Evolutionary conservation across 2,797 vertebrate species (phyloP).

Genomic region (Bryconaethiops microstoma): DNA sequence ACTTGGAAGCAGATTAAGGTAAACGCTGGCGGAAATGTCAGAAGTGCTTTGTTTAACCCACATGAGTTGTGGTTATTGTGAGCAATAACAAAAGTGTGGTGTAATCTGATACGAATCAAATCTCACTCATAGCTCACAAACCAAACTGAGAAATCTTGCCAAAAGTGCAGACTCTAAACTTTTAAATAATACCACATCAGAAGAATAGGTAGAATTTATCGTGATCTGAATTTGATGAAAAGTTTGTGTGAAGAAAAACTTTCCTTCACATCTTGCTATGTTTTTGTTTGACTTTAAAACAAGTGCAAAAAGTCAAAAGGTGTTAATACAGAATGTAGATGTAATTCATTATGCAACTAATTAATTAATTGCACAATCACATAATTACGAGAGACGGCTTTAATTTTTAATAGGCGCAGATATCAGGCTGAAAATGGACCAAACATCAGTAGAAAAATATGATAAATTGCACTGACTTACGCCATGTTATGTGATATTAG

Average conservation of each 20-base stretch:
- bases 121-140: neutral
- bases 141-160: neutral
- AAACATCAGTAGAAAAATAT: too few species aligned
- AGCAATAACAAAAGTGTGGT: neutral
- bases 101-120: neutral
- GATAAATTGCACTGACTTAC: too few species aligned
- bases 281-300: too few species aligned
- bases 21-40: neutral
- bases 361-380: neutral
- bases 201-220: neutral
- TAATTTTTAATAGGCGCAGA: too few species aligned
- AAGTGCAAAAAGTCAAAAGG: too few species aligned
- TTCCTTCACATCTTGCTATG: too few species aligned
- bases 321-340: neutral
- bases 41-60: too few species aligned
- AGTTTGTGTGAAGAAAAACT: too few species aligned
- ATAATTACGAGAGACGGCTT: neutral
- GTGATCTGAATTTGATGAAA: too few species aligned
- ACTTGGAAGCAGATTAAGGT: neutral
- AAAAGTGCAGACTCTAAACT: neutral
- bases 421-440: too few species aligned
- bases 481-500: too few species aligned
- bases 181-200: neutral
- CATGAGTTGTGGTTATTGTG: neutral
- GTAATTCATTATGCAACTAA: neutral